phyloP scores from a whole-genome alignment of 2,888 invertebrate species.

The Noctua fimbriata region DNA sequence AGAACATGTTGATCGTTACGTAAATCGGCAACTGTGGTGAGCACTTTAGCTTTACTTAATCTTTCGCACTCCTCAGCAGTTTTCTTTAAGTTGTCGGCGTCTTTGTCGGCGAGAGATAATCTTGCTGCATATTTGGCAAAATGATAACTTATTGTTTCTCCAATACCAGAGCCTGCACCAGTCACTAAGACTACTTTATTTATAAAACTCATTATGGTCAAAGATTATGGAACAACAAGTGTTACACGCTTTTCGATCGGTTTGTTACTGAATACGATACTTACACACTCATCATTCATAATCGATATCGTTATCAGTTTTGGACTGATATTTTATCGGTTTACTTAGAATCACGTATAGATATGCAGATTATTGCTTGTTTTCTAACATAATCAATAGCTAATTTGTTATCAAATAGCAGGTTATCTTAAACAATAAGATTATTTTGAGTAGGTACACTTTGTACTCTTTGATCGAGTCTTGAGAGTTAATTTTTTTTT shows the following conservation, averaged over 20 bases:
- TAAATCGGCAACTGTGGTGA: conserved; percentile 69
- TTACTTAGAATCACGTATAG: background rate
- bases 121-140: conserved; percentile 75
- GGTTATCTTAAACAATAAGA: background rate
- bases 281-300: conserved; percentile 20
- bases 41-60: conserved; percentile 69
- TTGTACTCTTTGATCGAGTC: background rate
- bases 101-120: conserved; percentile 71
- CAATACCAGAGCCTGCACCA: conserved; percentile 75
- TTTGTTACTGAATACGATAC: conserved; percentile 19
- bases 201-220: conserved; percentile 71
- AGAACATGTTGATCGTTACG: conserved; percentile 68
- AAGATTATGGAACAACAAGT: conserved; percentile 11
- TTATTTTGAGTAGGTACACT: background rate
- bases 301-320: conserved; percentile 44
- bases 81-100: conserved; percentile 67
- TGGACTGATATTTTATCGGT: conserved; percentile 25
- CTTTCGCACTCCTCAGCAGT: conserved; percentile 68
- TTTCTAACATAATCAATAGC: background rate
- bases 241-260: conserved; percentile 3
- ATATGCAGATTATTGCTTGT: conserved; percentile 2
- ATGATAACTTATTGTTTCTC: conserved; percentile 72
- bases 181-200: conserved; percentile 76
- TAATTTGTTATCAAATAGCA: conserved; percentile 20
- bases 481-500: background rate